These are phyloP conservation scores for Ranitomeya variabilis DNA, from an alignment of 2,113 vertebrate species.

Conservation along the genomic window DNA sequence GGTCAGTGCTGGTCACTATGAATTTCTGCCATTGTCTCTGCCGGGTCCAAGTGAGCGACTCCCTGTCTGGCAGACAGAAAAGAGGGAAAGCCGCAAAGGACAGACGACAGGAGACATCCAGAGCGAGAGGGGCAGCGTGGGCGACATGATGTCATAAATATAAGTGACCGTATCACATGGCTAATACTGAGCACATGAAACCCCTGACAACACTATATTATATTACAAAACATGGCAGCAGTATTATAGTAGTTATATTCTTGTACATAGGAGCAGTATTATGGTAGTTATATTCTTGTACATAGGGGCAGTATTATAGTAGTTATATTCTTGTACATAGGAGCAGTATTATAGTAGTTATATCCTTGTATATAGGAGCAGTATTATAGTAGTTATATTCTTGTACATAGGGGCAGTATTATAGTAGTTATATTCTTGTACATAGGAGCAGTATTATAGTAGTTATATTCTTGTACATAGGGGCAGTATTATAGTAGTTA, in stretches of 20 bases:
- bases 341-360: neutral
- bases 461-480: neutral
- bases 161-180: neutral
- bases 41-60: neutral
- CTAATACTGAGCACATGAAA: neutral
- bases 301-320: neutral
- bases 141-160: neutral
- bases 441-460: neutral
- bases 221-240: neutral
- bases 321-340: neutral
- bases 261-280: neutral
- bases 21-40: conserved; percentile 8
- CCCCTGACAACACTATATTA: neutral
- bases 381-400: too few species aligned
- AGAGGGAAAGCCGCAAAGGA: neutral
- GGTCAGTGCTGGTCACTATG: conserved; percentile 24
- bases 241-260: conserved; percentile 16
- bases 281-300: neutral
- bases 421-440: conserved; percentile 4
- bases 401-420: neutral
- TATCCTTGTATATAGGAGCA: neutral
- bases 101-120: neutral
- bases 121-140: neutral
- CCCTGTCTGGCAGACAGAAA: conserved; percentile 16
- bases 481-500: too few species aligned